phyloP scores from a whole-genome alignment of 1,140 invertebrate genomes.

The Penaeus japonicus region DNA sequence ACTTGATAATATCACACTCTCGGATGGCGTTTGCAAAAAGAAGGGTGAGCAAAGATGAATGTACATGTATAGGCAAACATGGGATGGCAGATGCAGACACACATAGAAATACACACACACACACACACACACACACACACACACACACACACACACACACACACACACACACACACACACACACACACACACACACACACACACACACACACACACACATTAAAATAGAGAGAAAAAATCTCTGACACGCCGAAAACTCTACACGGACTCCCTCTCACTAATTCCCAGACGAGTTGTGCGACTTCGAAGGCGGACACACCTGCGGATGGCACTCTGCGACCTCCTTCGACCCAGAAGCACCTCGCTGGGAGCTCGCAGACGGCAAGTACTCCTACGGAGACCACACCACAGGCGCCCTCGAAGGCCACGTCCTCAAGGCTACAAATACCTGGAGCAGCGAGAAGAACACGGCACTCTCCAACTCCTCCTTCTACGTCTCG shows the following conservation, averaged over 20 bases:
- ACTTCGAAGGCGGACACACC: constrained; percentile 15
- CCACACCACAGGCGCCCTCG: constrained; percentile 10
- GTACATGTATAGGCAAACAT: neutral
- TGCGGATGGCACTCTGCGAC: constrained; percentile 24
- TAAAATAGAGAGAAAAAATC: neutral
- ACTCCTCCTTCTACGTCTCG: neutral
- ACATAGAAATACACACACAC: no score
- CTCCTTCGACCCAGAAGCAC: neutral
- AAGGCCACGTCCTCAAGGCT: constrained; percentile 17
- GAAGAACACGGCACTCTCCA: neutral
- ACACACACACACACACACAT: neutral
- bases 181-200: no score
- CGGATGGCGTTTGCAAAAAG: constrained; percentile 2
- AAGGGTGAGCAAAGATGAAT: neutral
- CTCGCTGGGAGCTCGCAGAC: constrained; percentile 8
- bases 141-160: no score
- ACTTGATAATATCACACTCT: constrained; percentile 1
- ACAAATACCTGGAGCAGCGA: constrained; percentile 19
- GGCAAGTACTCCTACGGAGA: neutral
- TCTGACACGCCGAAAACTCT: neutral
- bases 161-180: no score
- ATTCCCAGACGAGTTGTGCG: constrained; percentile 23
- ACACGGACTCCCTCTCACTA: neutral
- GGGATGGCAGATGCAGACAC: neutral
- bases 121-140: no score